Percentiles rank a stretch among this genome's conserved stretches.
phyloP scores from a whole-genome alignment of 2,888 invertebrate genomes.

The Noctua comes region DNA sequence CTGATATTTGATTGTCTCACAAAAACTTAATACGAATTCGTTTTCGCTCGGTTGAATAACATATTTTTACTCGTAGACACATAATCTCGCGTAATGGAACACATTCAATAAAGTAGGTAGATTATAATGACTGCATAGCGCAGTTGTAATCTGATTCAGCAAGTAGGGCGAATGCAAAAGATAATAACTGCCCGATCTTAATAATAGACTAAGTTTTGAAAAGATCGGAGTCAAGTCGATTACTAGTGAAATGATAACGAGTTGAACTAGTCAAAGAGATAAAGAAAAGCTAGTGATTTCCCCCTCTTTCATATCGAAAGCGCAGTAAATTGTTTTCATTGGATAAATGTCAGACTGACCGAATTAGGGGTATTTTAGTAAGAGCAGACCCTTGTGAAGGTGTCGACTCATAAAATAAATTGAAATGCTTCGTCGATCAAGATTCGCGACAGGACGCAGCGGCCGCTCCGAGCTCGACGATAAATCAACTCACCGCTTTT shows the following conservation, averaged over 20 bases:
- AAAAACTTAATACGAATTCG: constrained; percentile 48
- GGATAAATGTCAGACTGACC: constrained; percentile 72
- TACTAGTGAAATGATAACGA: constrained; percentile 33
- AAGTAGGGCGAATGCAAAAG: constrained; percentile 10
- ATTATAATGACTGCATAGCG: not conserved
- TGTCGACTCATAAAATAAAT: constrained; percentile 88
- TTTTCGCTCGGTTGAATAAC: constrained; percentile 14
- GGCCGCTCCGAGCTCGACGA: constrained; percentile 80
- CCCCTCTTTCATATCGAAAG: constrained; percentile 36
- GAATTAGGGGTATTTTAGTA: constrained; percentile 74
- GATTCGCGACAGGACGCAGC: constrained; percentile 82
- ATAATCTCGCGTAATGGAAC: not conserved
- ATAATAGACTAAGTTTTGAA: constrained; percentile 2
- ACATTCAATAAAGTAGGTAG: not conserved
- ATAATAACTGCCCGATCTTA: not conserved
- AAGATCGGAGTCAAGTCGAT: constrained; percentile 1
- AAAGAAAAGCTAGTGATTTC: constrained; percentile 19
- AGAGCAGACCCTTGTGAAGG: constrained; percentile 78
- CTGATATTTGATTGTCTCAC: constrained; percentile 67
- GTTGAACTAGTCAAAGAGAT: constrained; percentile 40
- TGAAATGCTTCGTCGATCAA: constrained; percentile 88
- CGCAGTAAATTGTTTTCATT: constrained; percentile 68
- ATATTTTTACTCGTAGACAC: not conserved
- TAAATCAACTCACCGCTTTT: constrained; percentile 89
- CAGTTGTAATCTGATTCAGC: not conserved